Evolutionary conservation across 1,140 invertebrate genomes (phyloP), one percentile per base, ranked within the genome.

Genomic region (Drosophila mojavensis): DNA sequence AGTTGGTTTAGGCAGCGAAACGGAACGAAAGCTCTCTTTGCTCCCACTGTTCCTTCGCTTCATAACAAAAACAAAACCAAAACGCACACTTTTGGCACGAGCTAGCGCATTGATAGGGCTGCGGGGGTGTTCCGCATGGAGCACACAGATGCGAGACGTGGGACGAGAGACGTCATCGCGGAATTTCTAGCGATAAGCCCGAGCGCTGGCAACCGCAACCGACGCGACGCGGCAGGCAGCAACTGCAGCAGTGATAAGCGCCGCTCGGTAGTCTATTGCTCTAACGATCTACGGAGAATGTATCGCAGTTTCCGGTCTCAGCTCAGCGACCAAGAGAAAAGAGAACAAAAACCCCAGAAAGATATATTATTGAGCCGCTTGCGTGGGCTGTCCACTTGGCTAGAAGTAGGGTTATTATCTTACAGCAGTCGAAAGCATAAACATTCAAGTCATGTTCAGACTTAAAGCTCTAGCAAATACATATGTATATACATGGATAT

Each of bases 71-170:
- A 10, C 28, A 39, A 24, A 36, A 24, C 1, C 20, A 15, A 30
- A 60, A 71, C 55, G 76, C 82, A 85, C 82, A 80, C 80, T 86
- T 86, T 78, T 88, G 83, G 83, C 83, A 86, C 83, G 83, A 79
- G 83, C 74, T 79, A 33, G 41, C 55, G 33, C 43, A 61, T 45
- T 50, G 63, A 56, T 68, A 63, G 61, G 45, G 41, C 59, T 43
- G 48, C 13, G 15, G 26, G 26, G 11, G 41, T 66, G 63, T 36
- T 36, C 28, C 41, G 26, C 59, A 47, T 63, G 50, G 51, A 50
- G 39, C 54, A 28, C 43, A 54, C 28, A 30, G 26, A 28, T 13
- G 51, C 28, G 28, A 30, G 26, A 28, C 24, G 51, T 24, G 28
- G 5, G 43, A 33, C 24, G 51, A 17, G 28, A 7, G 43, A 33